A percentile compares a stretch with the other conserved stretches of the same genome.
phyloP scores from a whole-genome alignment of 2,888 invertebrate species.

The Scaptomyza tumidula region DNA sequence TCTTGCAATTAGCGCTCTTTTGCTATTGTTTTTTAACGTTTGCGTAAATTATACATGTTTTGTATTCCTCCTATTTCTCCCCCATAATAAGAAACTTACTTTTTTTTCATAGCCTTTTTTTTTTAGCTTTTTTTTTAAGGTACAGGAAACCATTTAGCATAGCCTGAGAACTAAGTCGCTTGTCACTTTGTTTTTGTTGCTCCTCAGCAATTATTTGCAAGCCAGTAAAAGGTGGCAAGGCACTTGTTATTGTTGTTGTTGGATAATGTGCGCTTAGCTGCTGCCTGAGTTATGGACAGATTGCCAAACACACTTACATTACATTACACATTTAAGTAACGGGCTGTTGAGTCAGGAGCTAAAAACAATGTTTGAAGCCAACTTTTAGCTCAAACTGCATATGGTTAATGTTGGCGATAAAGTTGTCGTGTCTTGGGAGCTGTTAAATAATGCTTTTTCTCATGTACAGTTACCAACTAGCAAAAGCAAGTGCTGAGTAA shows the following conservation, averaged over 20 bases:
- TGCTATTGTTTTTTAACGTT: slow-evolving; percentile 65
- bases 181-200: slow-evolving; percentile 59
- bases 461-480: neutral
- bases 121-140: slow-evolving; percentile 3
- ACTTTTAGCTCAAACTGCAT: slow-evolving; percentile 27
- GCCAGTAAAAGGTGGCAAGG: slow-evolving; percentile 66
- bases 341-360: slow-evolving; percentile 31
- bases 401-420: slow-evolving; percentile 38
- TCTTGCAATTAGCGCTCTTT: slow-evolving; percentile 63
- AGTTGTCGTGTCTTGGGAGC: slow-evolving; percentile 12
- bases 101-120: neutral
- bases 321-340: slow-evolving; percentile 33
- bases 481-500: neutral
- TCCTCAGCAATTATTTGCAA: slow-evolving; percentile 53
- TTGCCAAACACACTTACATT: slow-evolving; percentile 55
- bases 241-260: slow-evolving; percentile 44
- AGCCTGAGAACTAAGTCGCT: slow-evolving; percentile 74
- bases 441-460: neutral
- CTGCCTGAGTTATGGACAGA: slow-evolving; percentile 71
- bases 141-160: slow-evolving; percentile 75
- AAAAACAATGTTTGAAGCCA: slow-evolving; percentile 15
- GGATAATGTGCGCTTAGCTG: slow-evolving; percentile 56
- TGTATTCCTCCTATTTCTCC: slow-evolving; percentile 22
- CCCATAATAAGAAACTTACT: slow-evolving; percentile 23
- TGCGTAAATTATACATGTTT: slow-evolving; percentile 64